These are phyloP conservation scores for Pimephales promelas DNA, from an alignment of 2,113 vertebrate species.

Conservation along the genomic window DNA sequence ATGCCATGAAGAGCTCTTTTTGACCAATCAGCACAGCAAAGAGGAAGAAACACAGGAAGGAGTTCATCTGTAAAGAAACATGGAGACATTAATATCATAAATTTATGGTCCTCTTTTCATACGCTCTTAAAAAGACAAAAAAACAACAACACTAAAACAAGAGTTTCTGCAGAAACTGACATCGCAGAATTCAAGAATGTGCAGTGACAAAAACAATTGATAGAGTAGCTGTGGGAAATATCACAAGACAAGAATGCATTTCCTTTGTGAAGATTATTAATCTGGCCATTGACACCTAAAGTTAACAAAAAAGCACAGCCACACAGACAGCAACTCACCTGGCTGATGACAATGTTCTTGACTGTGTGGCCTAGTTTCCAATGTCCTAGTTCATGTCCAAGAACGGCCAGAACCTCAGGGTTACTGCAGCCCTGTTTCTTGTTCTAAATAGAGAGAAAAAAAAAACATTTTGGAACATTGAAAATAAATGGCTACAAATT, in stretches of 20 bases:
- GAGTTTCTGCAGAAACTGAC: background rate
- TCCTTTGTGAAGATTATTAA: background rate
- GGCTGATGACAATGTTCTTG: slow-evolving; percentile 97
- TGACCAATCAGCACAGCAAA: slow-evolving; percentile 93
- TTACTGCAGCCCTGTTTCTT: slow-evolving; percentile 99
- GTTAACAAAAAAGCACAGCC: background rate
- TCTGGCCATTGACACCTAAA: background rate
- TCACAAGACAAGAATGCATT: background rate
- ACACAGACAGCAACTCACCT: slow-evolving; percentile 74
- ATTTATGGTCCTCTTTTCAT: background rate
- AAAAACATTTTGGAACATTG: background rate
- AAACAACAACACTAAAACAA: background rate
- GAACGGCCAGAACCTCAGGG: slow-evolving; percentile 91
- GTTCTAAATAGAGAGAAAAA: slow-evolving; percentile 72
- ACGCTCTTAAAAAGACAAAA: background rate
- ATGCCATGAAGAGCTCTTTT: slow-evolving; percentile 93
- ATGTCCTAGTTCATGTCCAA: slow-evolving; percentile 96
- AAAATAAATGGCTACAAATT: too few relatives aligned
- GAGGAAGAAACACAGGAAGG: slow-evolving; percentile 95
- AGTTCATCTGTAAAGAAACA: slow-evolving; percentile 87
- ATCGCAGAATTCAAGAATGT: background rate
- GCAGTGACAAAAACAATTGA: background rate
- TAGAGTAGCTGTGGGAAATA: background rate
- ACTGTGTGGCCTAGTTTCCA: slow-evolving; percentile 98
- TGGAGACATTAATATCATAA: background rate